Conservation (phyloP, 1,140 invertebrate genomes). For the Acyrthosiphon pisum region DNA sequence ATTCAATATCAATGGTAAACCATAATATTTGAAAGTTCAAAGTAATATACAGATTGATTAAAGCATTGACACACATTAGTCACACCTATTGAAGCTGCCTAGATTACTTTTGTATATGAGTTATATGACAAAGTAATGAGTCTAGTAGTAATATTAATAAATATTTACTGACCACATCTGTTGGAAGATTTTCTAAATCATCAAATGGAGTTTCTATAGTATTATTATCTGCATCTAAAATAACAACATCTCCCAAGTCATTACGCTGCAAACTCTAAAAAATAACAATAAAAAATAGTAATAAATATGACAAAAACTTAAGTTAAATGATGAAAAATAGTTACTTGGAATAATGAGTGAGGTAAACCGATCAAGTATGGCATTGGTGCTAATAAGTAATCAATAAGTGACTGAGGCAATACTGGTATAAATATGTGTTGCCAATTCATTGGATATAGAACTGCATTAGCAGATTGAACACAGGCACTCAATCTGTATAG, state of each 20-base stretch:
- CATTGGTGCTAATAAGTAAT: slow-evolving; percentile 93
- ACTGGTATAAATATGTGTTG: slow-evolving; percentile 96
- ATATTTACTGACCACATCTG: slow-evolving; percentile 74
- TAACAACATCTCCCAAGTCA: slow-evolving; percentile 89
- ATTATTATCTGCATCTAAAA: slow-evolving; percentile 89
- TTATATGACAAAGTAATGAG: not conserved
- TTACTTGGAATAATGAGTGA: slow-evolving; percentile 79
- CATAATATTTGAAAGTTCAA: not conserved
- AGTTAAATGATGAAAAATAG: slow-evolving; percentile 1
- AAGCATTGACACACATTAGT: too few species aligned
- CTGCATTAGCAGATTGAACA: slow-evolving; percentile 90
- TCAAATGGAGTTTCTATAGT: slow-evolving; percentile 84
- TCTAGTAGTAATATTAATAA: not conserved
- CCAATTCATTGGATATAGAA: slow-evolving; percentile 97
- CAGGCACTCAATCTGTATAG: slow-evolving; percentile 88
- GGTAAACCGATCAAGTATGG: slow-evolving; percentile 95
- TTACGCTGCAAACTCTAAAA: slow-evolving; percentile 73
- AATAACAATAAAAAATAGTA: not conserved
- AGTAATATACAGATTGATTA: not conserved
- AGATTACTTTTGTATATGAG: too few species aligned
- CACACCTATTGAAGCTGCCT: too few species aligned
- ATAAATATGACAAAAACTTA: not conserved
- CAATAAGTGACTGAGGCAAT: slow-evolving; percentile 83
- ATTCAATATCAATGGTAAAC: not conserved
- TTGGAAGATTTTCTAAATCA: slow-evolving; percentile 84